These are phyloP conservation scores for Phrynocephalus guinanensis DNA, from an alignment of 2,797 vertebrate species.

Conservation along the genomic window DNA sequence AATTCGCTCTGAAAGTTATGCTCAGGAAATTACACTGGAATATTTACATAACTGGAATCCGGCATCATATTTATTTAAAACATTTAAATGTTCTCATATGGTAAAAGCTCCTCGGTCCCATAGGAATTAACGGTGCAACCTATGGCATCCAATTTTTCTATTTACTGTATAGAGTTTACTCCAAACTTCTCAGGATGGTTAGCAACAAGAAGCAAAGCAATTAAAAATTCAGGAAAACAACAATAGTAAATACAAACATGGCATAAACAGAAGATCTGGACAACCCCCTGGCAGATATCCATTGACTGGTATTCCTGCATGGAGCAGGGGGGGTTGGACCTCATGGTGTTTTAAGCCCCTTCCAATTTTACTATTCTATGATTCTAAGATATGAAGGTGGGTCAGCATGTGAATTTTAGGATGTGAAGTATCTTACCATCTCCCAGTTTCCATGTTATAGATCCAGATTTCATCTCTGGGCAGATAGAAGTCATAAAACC, in stretches of 20 bases:
- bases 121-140: background rate
- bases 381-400: background rate
- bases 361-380: too few species aligned
- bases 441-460: conserved; percentile 93
- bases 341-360: too few species aligned
- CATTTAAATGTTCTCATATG: background rate
- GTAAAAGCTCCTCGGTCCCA: background rate
- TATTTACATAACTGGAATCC: background rate
- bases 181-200: background rate
- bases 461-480: conserved; percentile 95
- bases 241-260: background rate
- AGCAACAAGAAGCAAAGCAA: background rate
- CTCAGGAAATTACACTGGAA: too few species aligned
- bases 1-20: too few species aligned
- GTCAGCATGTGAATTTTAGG: background rate
- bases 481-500: conserved; percentile 91
- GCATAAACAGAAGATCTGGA: background rate
- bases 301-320: too few species aligned
- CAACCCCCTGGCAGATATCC: too few species aligned
- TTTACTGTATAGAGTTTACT: background rate
- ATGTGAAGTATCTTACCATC: conserved; percentile 83
- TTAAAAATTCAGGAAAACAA: background rate
- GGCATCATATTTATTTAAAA: background rate
- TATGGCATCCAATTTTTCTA: background rate
- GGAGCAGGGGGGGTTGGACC: too few species aligned